A percentile compares a stretch with the other conserved stretches of the same genome.
Evolutionary conservation across 2,888 invertebrate genomes (phyloP).

Genomic region (Steinernema scapterisci): DNA sequence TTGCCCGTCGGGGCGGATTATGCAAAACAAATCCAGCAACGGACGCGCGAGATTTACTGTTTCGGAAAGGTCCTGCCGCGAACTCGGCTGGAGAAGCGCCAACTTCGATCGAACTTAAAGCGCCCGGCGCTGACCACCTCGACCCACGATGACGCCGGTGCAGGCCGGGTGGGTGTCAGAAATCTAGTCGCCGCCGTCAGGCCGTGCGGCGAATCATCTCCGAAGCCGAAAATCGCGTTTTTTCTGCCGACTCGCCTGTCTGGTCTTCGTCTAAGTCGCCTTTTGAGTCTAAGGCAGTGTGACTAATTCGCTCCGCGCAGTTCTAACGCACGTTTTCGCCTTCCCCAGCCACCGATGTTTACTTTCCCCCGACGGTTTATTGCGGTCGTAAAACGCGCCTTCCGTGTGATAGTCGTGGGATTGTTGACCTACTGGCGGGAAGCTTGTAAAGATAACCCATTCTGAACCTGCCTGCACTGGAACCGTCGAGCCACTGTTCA

Average conservation of each 20-base stretch:
- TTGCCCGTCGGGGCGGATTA: constrained; percentile 14
- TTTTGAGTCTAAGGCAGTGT: too few species aligned
- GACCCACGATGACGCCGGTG: constrained; percentile 3
- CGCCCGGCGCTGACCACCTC: not conserved
- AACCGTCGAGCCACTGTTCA: not conserved
- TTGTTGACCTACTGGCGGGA: not conserved
- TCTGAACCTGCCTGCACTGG: not conserved
- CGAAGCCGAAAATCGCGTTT: too few species aligned
- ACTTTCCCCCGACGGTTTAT: not conserved
- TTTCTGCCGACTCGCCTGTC: not conserved
- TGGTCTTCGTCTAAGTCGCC: not conserved
- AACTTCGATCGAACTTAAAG: not conserved
- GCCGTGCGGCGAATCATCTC: not conserved
- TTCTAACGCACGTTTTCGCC: too few species aligned
- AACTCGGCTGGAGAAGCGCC: not conserved
- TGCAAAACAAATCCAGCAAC: constrained; percentile 17
- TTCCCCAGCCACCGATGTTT: not conserved
- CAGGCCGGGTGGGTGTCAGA: not conserved
- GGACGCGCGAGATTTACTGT: constrained; percentile 10
- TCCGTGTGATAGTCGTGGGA: not conserved
- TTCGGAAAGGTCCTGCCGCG: not conserved
- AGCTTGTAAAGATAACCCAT: not conserved
- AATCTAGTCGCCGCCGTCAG: not conserved
- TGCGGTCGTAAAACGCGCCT: not conserved
- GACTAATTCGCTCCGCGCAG: too few species aligned